Conservation (phyloP, 2,113 vertebrate genomes). For the Capreolus pygargus region DNA sequence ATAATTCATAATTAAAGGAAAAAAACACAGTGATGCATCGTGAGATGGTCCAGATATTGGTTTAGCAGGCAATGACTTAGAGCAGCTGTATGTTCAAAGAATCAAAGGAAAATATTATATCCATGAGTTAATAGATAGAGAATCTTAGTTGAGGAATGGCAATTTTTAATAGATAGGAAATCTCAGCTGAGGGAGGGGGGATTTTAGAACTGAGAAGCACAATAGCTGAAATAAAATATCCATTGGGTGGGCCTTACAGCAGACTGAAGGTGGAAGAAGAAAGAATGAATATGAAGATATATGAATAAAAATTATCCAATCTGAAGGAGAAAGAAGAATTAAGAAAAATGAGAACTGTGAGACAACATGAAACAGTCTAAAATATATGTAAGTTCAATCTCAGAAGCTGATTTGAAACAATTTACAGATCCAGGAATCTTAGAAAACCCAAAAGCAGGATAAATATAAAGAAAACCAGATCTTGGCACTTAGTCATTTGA, state of each 20-base stretch:
- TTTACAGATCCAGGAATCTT: not conserved
- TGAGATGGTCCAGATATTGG: not conserved
- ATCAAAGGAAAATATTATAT: not conserved
- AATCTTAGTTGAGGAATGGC: not conserved
- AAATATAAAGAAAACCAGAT: not conserved
- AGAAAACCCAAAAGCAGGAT: not conserved
- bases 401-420: not conserved
- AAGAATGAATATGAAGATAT: too few species aligned
- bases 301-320: not conserved
- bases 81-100: not conserved
- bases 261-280: fast-evolving
- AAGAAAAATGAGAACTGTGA: not conserved
- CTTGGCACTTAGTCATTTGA: not conserved
- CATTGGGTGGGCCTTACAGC: not conserved
- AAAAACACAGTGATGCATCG: not conserved
- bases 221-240: not conserved
- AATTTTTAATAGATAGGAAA: not conserved
- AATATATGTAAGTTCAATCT: not conserved
- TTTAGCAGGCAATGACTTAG: not conserved
- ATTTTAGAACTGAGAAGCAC: not conserved
- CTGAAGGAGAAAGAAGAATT: not conserved
- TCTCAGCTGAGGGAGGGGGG: not conserved
- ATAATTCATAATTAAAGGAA: not conserved
- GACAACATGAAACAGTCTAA: not conserved
- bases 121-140: not conserved